phyloP scores from a whole-genome alignment of 2,113 vertebrate genomes.

The Chionis minor region DNA sequence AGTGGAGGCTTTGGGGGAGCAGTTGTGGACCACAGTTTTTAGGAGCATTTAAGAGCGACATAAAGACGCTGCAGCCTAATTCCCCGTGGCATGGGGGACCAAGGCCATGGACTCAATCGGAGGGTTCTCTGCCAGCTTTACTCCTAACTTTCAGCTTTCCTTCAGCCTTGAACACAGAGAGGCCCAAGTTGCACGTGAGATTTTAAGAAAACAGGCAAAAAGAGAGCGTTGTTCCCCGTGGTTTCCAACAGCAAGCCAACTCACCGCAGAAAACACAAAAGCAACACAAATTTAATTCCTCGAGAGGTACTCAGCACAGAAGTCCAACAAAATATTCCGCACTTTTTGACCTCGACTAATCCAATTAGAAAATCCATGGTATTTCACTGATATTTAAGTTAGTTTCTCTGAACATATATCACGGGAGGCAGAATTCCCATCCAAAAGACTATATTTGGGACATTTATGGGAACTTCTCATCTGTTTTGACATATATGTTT shows the following conservation, averaged over 20 bases:
- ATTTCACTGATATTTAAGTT: neutral
- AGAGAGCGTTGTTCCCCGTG: neutral
- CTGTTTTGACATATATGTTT: neutral
- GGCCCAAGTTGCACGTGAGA: neutral
- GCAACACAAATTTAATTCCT: neutral
- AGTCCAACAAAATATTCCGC: neutral
- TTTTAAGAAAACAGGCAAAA: neutral
- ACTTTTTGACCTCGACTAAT: neutral
- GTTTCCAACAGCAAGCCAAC: neutral
- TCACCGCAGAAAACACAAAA: neutral
- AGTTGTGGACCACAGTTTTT: neutral
- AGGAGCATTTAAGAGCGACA: neutral
- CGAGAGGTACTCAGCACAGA: neutral
- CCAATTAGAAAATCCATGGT: neutral
- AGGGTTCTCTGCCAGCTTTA: neutral
- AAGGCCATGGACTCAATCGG: neutral
- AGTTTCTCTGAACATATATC: neutral
- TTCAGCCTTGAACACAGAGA: neutral
- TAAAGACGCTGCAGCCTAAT: neutral
- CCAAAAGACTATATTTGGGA: neutral
- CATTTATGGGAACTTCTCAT: neutral
- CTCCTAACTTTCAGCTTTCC: neutral
- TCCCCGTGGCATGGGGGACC: neutral
- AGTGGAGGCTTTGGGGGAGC: neutral
- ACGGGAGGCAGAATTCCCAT: neutral